phyloP scores from a whole-genome alignment of 2,888 invertebrate species.

The Andrena flavipes region DNA sequence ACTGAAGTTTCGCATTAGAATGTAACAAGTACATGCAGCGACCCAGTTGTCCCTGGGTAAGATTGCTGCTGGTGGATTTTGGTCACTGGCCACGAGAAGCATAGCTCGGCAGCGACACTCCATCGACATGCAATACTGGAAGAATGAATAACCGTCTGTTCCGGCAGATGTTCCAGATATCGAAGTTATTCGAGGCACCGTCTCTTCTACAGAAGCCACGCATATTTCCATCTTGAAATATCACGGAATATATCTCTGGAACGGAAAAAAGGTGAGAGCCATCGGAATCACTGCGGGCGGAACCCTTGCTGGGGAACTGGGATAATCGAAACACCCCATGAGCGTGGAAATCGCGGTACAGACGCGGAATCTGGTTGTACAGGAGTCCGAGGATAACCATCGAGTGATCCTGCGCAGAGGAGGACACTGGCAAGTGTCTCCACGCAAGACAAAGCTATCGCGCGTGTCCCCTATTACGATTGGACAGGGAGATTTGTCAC shows the following conservation, averaged over 20 bases:
- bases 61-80: conserved; percentile 2
- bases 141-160: conserved; percentile 12
- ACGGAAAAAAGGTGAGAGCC: neutral
- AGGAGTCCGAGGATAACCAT: neutral
- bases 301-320: neutral
- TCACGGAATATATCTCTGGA: neutral
- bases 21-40: conserved; percentile 11
- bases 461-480: conserved; percentile 55
- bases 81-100: neutral
- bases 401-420: conserved; percentile 18
- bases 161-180: conserved; percentile 15
- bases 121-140: conserved; percentile 7
- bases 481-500: conserved; percentile 67
- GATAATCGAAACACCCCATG: conserved; percentile 9
- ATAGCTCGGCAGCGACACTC: neutral
- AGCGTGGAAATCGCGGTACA: neutral
- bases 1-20: conserved; percentile 3
- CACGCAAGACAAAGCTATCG: conserved; percentile 53
- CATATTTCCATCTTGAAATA: neutral
- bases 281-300: neutral
- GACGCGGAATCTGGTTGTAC: neutral
- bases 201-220: neutral
- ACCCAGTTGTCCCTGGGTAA: neutral
- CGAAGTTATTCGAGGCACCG: neutral
- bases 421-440: conserved; percentile 13